Percentiles rank a stretch among this genome's conserved stretches.
Conservation (phyloP, 2,888 invertebrate genomes). For the Molanna angustata region DNA sequence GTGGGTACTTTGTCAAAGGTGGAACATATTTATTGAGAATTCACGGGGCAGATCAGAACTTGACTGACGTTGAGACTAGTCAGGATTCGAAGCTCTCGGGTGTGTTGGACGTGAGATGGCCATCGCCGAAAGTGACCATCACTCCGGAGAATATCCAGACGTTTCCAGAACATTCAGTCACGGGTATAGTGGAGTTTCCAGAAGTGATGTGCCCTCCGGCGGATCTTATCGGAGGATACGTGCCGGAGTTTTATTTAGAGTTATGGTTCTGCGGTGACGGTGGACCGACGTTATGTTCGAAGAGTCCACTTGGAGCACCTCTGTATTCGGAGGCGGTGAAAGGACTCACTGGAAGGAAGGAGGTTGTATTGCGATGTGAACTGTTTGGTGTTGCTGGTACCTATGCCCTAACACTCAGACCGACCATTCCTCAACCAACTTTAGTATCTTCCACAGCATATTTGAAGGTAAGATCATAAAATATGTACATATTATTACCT, state of each 20-base stretch:
- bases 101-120: slow-evolving; percentile 80
- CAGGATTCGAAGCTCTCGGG: slow-evolving; percentile 40
- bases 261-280: slow-evolving; percentile 75
- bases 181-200: slow-evolving; percentile 72
- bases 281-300: slow-evolving; percentile 65
- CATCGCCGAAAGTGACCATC: slow-evolving; percentile 67
- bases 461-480: slow-evolving; percentile 59
- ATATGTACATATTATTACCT: too few species aligned
- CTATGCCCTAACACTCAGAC: slow-evolving; percentile 71
- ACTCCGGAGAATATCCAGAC: slow-evolving; percentile 76
- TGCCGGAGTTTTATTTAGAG: slow-evolving; percentile 73
- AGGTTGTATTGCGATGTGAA: slow-evolving; percentile 70
- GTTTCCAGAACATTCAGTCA: slow-evolving; percentile 73
- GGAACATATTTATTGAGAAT: slow-evolving; percentile 61
- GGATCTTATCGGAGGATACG: slow-evolving; percentile 53
- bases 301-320: slow-evolving; percentile 57
- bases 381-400: slow-evolving; percentile 81
- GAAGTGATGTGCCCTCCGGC: slow-evolving; percentile 54
- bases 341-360: slow-evolving; percentile 67
- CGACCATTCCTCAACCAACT: slow-evolving; percentile 60
- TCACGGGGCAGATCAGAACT: slow-evolving; percentile 32
- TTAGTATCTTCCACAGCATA: slow-evolving; percentile 66
- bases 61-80: slow-evolving; percentile 26
- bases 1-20: slow-evolving; percentile 71
- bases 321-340: slow-evolving; percentile 75